Evolutionary conservation across 1,140 invertebrate genomes (phyloP).

Genomic region (Cotesia glomerata): DNA sequence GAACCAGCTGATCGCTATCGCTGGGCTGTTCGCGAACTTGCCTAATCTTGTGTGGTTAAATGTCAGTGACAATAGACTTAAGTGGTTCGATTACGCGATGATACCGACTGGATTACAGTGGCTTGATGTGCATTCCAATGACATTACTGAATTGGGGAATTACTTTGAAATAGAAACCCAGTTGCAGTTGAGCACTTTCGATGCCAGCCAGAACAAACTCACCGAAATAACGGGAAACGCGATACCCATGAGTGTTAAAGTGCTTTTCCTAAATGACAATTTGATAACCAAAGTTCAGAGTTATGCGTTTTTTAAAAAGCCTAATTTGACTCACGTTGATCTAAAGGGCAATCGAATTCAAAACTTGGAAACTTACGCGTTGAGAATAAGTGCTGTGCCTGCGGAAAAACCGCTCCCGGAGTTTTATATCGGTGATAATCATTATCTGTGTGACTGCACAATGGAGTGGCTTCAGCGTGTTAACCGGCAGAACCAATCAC

Average conservation of each 20-base stretch:
- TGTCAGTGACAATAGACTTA: constrained; percentile 87
- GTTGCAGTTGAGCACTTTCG: constrained; percentile 81
- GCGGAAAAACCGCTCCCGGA: constrained; percentile 81
- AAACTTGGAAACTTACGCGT: constrained; percentile 83
- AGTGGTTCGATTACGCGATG: constrained; percentile 90
- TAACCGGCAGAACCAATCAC: constrained; percentile 75
- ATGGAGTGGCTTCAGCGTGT: constrained; percentile 86
- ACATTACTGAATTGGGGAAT: constrained; percentile 87
- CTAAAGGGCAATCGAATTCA: constrained; percentile 84
- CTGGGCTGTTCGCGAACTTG: constrained; percentile 83
- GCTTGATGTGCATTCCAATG: constrained; percentile 88
- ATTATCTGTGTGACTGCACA: constrained; percentile 87
- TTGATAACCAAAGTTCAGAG: constrained; percentile 85
- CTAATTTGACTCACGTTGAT: constrained; percentile 86
- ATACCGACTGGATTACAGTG: constrained; percentile 88
- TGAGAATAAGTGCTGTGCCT: constrained; percentile 81
- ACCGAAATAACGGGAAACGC: constrained; percentile 85
- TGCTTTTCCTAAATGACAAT: constrained; percentile 86
- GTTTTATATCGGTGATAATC: constrained; percentile 90
- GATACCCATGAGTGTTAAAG: constrained; percentile 86
- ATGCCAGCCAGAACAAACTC: constrained; percentile 84
- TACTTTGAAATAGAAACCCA: constrained; percentile 87
- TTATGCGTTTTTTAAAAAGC: constrained; percentile 92
- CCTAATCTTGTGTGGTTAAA: constrained; percentile 90
- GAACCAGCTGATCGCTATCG: constrained; percentile 85